These are phyloP conservation scores for Boloria euphrosyne DNA, from an alignment of 2,888 invertebrate genomes.

Conservation along the genomic window DNA sequence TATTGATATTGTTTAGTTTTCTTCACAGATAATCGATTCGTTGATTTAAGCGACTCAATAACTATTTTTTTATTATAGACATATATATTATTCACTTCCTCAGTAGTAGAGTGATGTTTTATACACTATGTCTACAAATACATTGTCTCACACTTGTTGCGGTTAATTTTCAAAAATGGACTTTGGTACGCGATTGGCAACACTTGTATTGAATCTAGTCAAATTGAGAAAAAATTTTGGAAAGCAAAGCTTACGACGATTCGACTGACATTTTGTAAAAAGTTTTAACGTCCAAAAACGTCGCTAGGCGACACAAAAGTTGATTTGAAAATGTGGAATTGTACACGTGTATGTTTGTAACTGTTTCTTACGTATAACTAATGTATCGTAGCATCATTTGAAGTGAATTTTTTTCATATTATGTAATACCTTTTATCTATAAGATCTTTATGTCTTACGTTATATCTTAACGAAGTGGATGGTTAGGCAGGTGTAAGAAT, in stretches of 20 bases:
- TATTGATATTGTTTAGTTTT: conserved; percentile 78
- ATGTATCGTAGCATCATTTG: conserved; percentile 66
- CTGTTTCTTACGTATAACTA: conserved; percentile 62
- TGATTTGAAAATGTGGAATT: conserved; percentile 79
- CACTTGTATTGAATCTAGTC: conserved; percentile 78
- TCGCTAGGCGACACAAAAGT: conserved; percentile 74
- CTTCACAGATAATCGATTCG: conserved; percentile 62
- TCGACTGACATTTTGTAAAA: conserved; percentile 72
- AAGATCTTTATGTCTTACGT: conserved; percentile 79
- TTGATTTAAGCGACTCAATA: conserved; percentile 62
- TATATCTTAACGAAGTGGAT: conserved; percentile 75
- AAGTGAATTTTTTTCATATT: conserved; percentile 71
- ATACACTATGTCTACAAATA: conserved; percentile 28
- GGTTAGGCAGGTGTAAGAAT: conserved; percentile 77
- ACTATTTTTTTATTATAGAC: conserved; percentile 63
- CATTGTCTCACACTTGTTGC: conserved; percentile 31
- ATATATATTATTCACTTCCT: conserved; percentile 74
- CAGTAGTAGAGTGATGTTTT: conserved; percentile 63
- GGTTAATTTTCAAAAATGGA: conserved; percentile 43
- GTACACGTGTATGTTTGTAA: conserved; percentile 59
- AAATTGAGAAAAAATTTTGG: conserved; percentile 63
- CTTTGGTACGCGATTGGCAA: conserved; percentile 74
- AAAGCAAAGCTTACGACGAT: conserved; percentile 68
- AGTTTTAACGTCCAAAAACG: conserved; percentile 68
- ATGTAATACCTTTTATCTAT: conserved; percentile 75